Conservation (phyloP, 2,888 invertebrate genomes). For the Gastrophysa polygoni region DNA sequence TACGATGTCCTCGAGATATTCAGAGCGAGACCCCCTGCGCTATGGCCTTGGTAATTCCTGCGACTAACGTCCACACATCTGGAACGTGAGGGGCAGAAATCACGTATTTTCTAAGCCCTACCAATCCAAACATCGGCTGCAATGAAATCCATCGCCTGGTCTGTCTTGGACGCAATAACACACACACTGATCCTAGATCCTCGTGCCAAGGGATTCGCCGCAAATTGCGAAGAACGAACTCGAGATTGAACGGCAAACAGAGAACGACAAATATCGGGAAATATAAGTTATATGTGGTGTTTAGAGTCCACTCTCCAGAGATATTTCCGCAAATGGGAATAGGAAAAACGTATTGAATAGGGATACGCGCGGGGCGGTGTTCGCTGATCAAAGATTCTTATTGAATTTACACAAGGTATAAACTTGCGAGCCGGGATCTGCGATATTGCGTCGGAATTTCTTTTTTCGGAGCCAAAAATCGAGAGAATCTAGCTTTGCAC, state of each 20-base stretch:
- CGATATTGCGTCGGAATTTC: constrained; percentile 4
- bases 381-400: constrained; percentile 18
- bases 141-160: constrained; percentile 22
- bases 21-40: no score
- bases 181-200: constrained; percentile 26
- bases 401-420: constrained; percentile 27
- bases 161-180: constrained; percentile 29
- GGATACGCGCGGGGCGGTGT: constrained; percentile 6
- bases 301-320: constrained; percentile 35
- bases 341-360: constrained; percentile 4
- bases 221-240: constrained; percentile 37
- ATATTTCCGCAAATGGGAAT: constrained; percentile 23
- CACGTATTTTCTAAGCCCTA: constrained; percentile 34
- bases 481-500: not conserved
- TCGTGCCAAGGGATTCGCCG: constrained; percentile 36
- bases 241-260: constrained; percentile 39
- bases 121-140: constrained; percentile 34
- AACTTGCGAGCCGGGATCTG: constrained; percentile 3
- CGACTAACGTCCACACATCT: constrained; percentile 20
- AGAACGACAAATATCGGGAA: constrained; percentile 39
- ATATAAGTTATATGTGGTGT: constrained; percentile 37
- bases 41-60: constrained; percentile 15
- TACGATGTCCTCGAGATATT: no score
- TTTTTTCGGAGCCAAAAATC: not conserved
- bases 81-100: constrained; percentile 35